These are phyloP conservation scores for Brenthis hecate DNA, from an alignment of 2,888 invertebrate species.

Conservation along the genomic window DNA sequence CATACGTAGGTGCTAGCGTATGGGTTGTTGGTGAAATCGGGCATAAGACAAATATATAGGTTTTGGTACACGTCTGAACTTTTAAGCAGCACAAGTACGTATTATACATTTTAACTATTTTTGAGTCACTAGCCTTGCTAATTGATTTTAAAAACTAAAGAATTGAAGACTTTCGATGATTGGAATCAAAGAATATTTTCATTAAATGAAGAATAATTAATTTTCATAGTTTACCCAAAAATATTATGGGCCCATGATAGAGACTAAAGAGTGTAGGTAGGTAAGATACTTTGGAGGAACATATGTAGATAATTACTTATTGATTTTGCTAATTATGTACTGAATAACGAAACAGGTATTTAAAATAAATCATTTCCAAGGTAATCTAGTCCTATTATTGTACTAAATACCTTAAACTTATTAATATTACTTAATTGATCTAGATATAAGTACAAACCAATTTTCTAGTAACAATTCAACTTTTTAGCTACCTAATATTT, in stretches of 20 bases:
- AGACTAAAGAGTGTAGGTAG: conserved; percentile 11
- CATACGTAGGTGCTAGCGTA: too few species aligned
- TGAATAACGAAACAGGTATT: background rate
- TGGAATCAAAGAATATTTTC: background rate
- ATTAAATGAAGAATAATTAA: background rate
- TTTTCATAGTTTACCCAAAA: background rate
- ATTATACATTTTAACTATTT: conserved; percentile 2
- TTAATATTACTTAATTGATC: conserved; percentile 39
- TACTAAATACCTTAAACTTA: conserved; percentile 54
- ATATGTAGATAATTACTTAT: background rate
- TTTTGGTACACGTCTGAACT: too few species aligned
- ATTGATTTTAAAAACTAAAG: background rate
- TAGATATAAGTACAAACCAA: conserved; percentile 34
- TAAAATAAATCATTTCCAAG: conserved; percentile 6
- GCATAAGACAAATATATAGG: too few species aligned
- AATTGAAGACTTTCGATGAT: background rate
- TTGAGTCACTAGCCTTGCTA: conserved; percentile 28
- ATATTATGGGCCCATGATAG: conserved; percentile 9
- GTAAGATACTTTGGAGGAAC: conserved; percentile 1
- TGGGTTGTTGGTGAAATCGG: too few species aligned
- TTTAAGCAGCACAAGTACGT: background rate
- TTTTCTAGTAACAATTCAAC: conserved; percentile 51
- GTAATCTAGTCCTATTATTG: conserved; percentile 52
- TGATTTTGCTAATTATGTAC: background rate
- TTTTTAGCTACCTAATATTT: conserved; percentile 21